These are phyloP conservation scores for Hexactinellida sp. DNA, from an alignment of 37 sponge, comb jelly and placozoan genomes.

Conservation along the genomic window DNA sequence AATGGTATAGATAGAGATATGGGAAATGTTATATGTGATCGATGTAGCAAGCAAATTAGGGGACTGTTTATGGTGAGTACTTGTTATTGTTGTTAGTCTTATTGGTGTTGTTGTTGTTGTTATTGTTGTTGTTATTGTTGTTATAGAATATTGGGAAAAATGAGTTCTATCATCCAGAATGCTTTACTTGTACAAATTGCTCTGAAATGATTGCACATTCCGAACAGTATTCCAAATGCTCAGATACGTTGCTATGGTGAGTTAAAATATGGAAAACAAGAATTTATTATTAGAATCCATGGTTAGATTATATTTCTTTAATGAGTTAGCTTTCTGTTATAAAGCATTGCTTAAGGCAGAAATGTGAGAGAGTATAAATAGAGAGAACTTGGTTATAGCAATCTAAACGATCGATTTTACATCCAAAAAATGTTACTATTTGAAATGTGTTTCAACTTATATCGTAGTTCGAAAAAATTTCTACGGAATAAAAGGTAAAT, in stretches of 20 bases:
- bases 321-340: too few relatives aligned
- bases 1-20: not conserved
- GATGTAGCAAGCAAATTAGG: not conserved
- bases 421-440: not conserved
- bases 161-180: not conserved
- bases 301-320: too few relatives aligned
- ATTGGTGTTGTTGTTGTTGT: not conserved
- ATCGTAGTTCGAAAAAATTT: not conserved
- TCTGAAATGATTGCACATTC: not conserved
- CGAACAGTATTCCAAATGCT: not conserved
- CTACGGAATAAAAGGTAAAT: not conserved
- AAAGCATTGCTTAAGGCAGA: too few relatives aligned
- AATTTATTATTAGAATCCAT: too few relatives aligned
- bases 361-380: too few relatives aligned
- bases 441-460: not conserved
- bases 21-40: not conserved
- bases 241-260: not conserved
- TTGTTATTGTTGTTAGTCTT: not conserved
- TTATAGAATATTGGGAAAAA: slow-evolving; percentile 1
- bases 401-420: not conserved
- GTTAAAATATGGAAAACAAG: too few relatives aligned
- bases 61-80: not conserved
- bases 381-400: not conserved
- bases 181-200: slow-evolving; percentile 6
- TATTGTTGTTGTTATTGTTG: not conserved